phyloP scores from a whole-genome alignment of 2,888 invertebrate species.

The Apomyelois bistriatella region DNA sequence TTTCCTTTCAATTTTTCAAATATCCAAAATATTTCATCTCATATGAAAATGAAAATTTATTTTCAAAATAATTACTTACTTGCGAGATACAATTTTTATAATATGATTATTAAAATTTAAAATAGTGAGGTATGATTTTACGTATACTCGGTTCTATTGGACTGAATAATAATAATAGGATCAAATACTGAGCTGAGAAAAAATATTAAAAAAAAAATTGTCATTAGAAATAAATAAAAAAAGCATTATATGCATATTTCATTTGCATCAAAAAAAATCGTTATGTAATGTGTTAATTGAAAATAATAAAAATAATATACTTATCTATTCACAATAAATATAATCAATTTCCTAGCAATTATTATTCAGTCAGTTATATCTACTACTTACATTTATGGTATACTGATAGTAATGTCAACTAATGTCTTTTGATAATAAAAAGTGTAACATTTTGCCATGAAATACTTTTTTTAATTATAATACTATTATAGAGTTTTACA shows the following conservation, averaged over 20 bases:
- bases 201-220: neutral
- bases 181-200: neutral
- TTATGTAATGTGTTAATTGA: too few relatives aligned
- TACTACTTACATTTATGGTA: slow-evolving; percentile 24
- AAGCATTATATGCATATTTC: neutral
- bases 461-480: slow-evolving; percentile 10
- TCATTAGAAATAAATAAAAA: neutral
- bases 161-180: slow-evolving; percentile 17
- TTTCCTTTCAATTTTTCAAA: neutral
- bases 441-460: slow-evolving; percentile 11
- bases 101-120: slow-evolving; percentile 17
- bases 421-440: slow-evolving; percentile 12
- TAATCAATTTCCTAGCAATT: slow-evolving; percentile 15
- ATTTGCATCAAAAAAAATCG: neutral
- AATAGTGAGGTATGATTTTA: slow-evolving; percentile 27
- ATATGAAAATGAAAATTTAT: neutral
- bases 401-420: slow-evolving; percentile 18
- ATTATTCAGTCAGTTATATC: slow-evolving; percentile 17
- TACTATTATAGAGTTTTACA: slow-evolving; percentile 9
- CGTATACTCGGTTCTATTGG: slow-evolving; percentile 23
- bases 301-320: too few relatives aligned
- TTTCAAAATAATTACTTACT: neutral
- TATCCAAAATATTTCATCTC: neutral
- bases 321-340: too few relatives aligned
- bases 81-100: slow-evolving; percentile 7